Base-by-base conservation (phyloP, 2,797 vertebrate species). In the Ctenochaetus hawaiiensis region DNA sequence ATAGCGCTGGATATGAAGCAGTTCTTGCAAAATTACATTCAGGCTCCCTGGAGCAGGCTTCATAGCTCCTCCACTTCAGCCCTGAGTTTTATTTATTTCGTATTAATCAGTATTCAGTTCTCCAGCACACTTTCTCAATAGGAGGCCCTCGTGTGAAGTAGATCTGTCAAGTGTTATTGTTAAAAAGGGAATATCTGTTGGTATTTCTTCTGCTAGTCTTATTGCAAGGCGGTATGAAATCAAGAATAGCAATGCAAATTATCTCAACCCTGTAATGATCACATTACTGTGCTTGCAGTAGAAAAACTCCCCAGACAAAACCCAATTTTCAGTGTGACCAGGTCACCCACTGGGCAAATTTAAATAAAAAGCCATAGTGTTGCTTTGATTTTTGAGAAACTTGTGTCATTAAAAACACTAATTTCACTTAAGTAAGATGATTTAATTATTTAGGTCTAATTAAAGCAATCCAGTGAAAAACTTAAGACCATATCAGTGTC, bases 101-200 rank as follows among this genome's bases (percentile, higher is more conserved):
- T 82, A 91, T 92, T 91, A 95, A 92, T 93, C 89, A 90, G 85
- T 66, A 76, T 85, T 89, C 85, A 78, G 51, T 87, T 87, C 90
- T 84, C 84, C 11, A 65, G 83, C 69, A 75, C 74, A 74, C 39
- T 89, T 91, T 87, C 83, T 90, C 90, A 84, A 86, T 82, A 78
- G 85, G 87, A 91, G 85, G 87, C 80, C 72, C 87, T 92, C 74
- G 81, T 90, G 87, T 90, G 87, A 91, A 95, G 91, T 89, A 87
- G 84, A 81, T 91, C 82, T 90, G 81, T 93, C 83, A 88, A 93
- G 93, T 92, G 91, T 89, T 92, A 81, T 91, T 91, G 86, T 75
- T 80, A 82, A 83, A 81, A 70, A 81, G 82, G 69, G 77, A 86
- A 84, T 89, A 80, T 87, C 89, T 87, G 87, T 84, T 87, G 83